phyloP scores from a whole-genome alignment of 2,113 vertebrate genomes.

The Cygnus buccinator region DNA sequence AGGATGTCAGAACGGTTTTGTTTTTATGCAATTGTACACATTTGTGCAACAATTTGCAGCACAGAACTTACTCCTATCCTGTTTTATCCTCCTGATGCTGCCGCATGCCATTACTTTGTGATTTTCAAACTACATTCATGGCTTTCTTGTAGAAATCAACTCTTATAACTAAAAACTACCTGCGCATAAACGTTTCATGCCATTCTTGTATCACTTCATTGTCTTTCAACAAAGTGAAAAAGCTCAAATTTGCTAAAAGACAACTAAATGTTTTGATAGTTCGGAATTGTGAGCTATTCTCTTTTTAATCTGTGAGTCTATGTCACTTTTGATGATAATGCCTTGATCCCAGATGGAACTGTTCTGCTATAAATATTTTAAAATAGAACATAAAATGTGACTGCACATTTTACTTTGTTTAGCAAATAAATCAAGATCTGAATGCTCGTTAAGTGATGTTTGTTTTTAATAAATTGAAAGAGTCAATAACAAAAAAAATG shows the following conservation, averaged over 20 bases:
- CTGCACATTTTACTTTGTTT: not conserved
- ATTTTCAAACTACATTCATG: not conserved
- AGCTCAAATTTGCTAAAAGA: not conserved
- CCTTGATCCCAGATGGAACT: not conserved
- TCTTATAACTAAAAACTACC: not conserved
- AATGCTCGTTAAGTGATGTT: not conserved
- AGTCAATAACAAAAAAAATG: not conserved
- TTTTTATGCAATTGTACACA: not conserved
- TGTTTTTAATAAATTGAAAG: not conserved
- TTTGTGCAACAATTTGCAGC: conserved; percentile 2
- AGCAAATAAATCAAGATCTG: not conserved
- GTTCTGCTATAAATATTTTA: not conserved
- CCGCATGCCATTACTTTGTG: not conserved
- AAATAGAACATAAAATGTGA: not conserved
- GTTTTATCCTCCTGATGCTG: not conserved
- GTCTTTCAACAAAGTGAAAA: not conserved
- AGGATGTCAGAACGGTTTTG: not conserved
- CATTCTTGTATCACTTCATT: not conserved
- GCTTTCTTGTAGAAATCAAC: not conserved
- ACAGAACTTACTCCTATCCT: not conserved
- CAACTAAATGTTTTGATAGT: not conserved
- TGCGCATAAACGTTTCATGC: not conserved
- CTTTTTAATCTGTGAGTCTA: not conserved
- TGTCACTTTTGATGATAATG: not conserved
- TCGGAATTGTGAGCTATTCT: not conserved